A percentile compares a stretch with the other conserved stretches of the same genome.
Evolutionary conservation across 2,888 invertebrate species (phyloP).

Genomic region (Apodemia arnacis): DNA sequence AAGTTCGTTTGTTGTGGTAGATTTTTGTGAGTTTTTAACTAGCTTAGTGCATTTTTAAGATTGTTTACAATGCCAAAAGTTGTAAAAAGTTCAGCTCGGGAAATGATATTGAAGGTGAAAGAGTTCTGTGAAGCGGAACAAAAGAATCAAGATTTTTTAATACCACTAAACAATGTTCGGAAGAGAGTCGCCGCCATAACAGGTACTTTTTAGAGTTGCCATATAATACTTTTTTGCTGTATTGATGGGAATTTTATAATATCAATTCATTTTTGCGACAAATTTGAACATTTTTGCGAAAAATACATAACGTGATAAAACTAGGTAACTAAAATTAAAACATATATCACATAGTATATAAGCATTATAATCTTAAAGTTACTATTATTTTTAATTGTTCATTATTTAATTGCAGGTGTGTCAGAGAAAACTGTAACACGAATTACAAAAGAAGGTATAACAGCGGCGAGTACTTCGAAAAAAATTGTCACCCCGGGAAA

Average conservation of each 20-base stretch:
- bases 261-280: slow-evolving; percentile 28
- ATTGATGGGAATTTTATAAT: slow-evolving; percentile 7
- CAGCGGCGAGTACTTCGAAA: slow-evolving; percentile 50
- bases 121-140: slow-evolving; percentile 69
- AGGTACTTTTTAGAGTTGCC: slow-evolving; percentile 41
- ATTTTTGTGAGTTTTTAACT: background rate
- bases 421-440: slow-evolving; percentile 66
- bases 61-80: slow-evolving; percentile 17
- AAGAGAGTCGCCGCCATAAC: slow-evolving; percentile 62
- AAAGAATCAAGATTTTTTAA: slow-evolving; percentile 57
- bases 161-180: slow-evolving; percentile 66
- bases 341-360: no score
- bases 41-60: background rate
- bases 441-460: slow-evolving; percentile 64
- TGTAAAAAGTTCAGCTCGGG: slow-evolving; percentile 39
- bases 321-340: no score
- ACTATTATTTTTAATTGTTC: slow-evolving; percentile 37
- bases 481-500: slow-evolving; percentile 66
- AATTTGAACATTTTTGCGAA: slow-evolving; percentile 21
- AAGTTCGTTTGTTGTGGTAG: no score
- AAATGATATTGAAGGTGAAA: slow-evolving; percentile 70
- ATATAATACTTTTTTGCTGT: background rate
- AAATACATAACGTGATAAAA: no score
- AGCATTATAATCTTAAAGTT: no score
- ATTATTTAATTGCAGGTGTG: slow-evolving; percentile 57